These are phyloP conservation scores for Canis aureus DNA, from an alignment of 2,113 vertebrate species.

Conservation along the genomic window DNA sequence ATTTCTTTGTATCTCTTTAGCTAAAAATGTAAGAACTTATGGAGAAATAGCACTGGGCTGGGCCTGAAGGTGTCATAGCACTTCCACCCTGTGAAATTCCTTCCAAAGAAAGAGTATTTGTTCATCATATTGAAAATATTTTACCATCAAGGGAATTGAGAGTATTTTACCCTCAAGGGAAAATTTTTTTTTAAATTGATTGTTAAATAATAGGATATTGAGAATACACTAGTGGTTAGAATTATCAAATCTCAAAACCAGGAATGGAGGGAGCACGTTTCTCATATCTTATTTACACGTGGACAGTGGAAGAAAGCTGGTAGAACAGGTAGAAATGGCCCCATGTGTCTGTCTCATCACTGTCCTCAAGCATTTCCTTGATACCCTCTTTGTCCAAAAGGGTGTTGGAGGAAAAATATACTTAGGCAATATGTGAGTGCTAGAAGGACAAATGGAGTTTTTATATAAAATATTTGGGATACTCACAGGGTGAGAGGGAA, in stretches of 20 bases:
- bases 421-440: background rate
- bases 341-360: background rate
- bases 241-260: background rate
- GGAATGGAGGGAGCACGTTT: background rate
- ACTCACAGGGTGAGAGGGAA: background rate
- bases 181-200: background rate
- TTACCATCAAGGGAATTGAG: background rate
- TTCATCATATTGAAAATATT: background rate
- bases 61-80: background rate
- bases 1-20: background rate
- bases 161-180: background rate
- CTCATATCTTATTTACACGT: background rate
- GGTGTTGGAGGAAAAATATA: background rate
- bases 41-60: background rate
- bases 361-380: constrained; percentile 29
- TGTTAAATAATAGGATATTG: background rate
- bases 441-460: background rate
- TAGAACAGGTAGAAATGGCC: background rate
- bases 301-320: background rate
- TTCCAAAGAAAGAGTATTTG: background rate
- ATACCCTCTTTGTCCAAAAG: background rate
- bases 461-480: background rate
- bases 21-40: background rate
- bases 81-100: constrained; percentile 21
- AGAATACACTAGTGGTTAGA: background rate